Evolutionary conservation across 2,888 invertebrate genomes (phyloP).

Genomic region (Tipula vernalis): DNA sequence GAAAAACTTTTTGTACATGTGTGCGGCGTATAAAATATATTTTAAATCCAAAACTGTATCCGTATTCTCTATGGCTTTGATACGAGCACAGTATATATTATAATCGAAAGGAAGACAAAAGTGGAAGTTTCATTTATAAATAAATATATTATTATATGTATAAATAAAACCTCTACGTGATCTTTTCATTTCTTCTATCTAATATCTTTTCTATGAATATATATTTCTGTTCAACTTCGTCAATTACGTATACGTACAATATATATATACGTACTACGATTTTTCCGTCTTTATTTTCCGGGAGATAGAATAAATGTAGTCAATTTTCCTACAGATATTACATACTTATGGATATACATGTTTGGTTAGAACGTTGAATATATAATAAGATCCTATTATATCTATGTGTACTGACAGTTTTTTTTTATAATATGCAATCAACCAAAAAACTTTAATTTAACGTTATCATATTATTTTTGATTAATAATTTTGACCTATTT

Average conservation of each 20-base stretch:
- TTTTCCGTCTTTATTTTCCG: neutral
- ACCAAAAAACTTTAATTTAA: neutral
- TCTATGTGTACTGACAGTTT: neutral
- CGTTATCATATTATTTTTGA: neutral
- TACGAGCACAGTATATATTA: neutral
- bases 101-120: neutral
- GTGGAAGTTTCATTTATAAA: constrained; percentile 4
- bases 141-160: neutral
- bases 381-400: neutral
- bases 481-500: neutral
- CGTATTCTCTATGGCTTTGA: neutral
- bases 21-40: neutral
- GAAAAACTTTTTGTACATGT: neutral
- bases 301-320: neutral
- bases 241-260: neutral
- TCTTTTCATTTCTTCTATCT: neutral
- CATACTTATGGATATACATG: neutral
- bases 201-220: constrained; percentile 4
- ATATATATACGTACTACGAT: neutral
- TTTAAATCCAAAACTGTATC: neutral
- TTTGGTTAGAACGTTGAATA: neutral
- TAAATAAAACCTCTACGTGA: neutral
- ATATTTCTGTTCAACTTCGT: neutral
- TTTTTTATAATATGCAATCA: neutral
- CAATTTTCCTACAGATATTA: neutral